Percentiles rank a stretch among this genome's conserved stretches.
These are phyloP conservation scores for Solenopsis fugax DNA, from an alignment of 1,140 invertebrate genomes.

Conservation along the genomic window DNA sequence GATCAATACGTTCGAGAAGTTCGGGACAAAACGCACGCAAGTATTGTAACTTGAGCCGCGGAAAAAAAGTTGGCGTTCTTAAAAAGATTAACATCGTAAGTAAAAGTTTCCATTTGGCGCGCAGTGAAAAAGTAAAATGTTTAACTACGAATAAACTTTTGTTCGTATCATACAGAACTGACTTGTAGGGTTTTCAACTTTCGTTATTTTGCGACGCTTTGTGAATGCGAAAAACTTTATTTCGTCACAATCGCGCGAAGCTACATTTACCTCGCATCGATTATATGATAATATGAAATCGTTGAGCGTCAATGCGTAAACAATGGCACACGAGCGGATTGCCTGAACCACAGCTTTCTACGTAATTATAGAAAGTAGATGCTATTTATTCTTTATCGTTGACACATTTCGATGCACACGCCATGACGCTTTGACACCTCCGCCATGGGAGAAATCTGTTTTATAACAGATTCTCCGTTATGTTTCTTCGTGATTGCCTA, in stretches of 20 bases:
- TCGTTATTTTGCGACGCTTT: neutral
- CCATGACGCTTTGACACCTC: constrained; percentile 31
- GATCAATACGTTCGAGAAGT: neutral
- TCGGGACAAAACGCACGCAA: neutral
- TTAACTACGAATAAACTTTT: neutral
- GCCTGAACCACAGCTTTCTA: constrained; percentile 48
- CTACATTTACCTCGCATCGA: constrained; percentile 26
- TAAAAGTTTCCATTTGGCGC: neutral
- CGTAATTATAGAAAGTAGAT: constrained; percentile 54
- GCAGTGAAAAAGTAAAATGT: neutral
- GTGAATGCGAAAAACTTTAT: neutral
- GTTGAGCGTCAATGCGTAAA: constrained; percentile 53
- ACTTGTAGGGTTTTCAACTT: constrained; percentile 1
- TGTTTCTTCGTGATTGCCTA: neutral
- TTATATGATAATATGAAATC: constrained; percentile 26
- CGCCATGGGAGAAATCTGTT: constrained; percentile 20
- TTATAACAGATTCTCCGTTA: constrained; percentile 40
- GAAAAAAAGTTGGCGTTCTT: neutral
- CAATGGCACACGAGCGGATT: constrained; percentile 35
- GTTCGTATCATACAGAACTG: neutral
- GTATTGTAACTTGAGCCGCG: too few species aligned
- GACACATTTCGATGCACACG: constrained; percentile 56
- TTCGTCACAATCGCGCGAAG: neutral
- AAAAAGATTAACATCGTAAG: neutral
- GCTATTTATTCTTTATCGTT: constrained; percentile 58